phyloP scores from a whole-genome alignment of 2,113 vertebrate genomes.

The Myotis brandtii region DNA sequence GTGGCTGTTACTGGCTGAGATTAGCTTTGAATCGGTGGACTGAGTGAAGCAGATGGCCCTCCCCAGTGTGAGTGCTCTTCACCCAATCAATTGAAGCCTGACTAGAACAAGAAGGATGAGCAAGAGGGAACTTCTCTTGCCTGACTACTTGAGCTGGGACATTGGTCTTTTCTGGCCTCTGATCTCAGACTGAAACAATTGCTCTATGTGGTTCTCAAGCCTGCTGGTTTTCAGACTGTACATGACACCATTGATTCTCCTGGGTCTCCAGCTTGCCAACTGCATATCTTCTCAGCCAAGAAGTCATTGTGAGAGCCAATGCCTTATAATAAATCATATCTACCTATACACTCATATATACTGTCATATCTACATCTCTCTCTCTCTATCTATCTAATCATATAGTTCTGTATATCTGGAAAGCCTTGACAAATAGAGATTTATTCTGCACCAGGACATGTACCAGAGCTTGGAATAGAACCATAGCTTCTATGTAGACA shows the following conservation, averaged over 20 bases:
- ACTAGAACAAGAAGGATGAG: not conserved
- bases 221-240: not conserved
- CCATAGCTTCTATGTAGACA: not conserved
- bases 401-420: not conserved
- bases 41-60: not conserved
- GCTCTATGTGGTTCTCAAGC: not conserved
- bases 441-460: not conserved
- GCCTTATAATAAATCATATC: not conserved
- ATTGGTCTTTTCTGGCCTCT: not conserved
- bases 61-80: not conserved
- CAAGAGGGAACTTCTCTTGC: not conserved
- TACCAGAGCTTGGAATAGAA: not conserved
- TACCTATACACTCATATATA: not conserved
- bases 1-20: not conserved
- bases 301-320: not conserved
- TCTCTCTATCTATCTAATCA: not conserved
- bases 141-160: not conserved
- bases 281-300: not conserved
- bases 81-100: not conserved
- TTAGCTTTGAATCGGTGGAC: not conserved
- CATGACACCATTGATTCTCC: not conserved
- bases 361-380: too few species aligned
- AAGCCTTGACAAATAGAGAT: not conserved
- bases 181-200: not conserved
- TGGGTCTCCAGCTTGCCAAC: not conserved